A percentile compares a stretch with the other conserved stretches of the same genome.
These are phyloP conservation scores for Drosophila parthenogenetica DNA, from an alignment of 2,888 invertebrate genomes.

Conservation along the genomic window DNA sequence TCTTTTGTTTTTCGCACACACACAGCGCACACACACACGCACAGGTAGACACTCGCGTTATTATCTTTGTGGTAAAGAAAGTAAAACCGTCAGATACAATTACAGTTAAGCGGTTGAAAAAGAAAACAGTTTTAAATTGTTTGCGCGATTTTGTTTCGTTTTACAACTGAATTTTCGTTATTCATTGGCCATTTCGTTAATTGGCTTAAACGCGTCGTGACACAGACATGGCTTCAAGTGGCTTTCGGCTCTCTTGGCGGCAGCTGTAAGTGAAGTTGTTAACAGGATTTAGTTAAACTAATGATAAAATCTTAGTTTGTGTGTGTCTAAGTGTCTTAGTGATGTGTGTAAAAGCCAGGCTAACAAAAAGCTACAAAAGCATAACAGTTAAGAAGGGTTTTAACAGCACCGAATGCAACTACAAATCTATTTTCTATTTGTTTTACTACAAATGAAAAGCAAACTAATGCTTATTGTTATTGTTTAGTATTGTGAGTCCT, in stretches of 20 bases:
- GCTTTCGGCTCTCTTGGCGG: slow-evolving; percentile 9
- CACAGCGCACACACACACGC: neutral
- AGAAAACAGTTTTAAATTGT: slow-evolving; percentile 20
- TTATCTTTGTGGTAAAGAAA: neutral
- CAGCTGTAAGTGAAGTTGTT: slow-evolving; percentile 45
- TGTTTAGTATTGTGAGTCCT: slow-evolving; percentile 37
- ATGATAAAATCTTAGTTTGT: slow-evolving; percentile 8
- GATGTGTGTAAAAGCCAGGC: slow-evolving; percentile 5
- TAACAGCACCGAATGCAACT: slow-evolving; percentile 9
- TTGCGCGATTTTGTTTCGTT: slow-evolving; percentile 20
- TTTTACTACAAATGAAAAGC: slow-evolving; percentile 41
- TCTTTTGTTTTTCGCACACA: slow-evolving; percentile 8
- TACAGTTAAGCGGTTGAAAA: slow-evolving; percentile 1
- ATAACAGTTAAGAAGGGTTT: slow-evolving; percentile 20
- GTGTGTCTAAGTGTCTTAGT: neutral
- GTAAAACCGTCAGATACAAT: slow-evolving; percentile 11
- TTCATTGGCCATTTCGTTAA: slow-evolving; percentile 26
- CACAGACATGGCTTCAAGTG: slow-evolving; percentile 26
- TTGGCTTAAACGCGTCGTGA: slow-evolving; percentile 20
- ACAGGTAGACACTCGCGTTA: too few species aligned
- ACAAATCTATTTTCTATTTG: slow-evolving; percentile 35
- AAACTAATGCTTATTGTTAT: slow-evolving; percentile 52
- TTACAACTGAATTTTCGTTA: slow-evolving; percentile 22
- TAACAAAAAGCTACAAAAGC: slow-evolving; percentile 17
- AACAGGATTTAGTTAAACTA: slow-evolving; percentile 17